phyloP scores from a whole-genome alignment of 1,140 invertebrate species.

The Lucilia sericata region DNA sequence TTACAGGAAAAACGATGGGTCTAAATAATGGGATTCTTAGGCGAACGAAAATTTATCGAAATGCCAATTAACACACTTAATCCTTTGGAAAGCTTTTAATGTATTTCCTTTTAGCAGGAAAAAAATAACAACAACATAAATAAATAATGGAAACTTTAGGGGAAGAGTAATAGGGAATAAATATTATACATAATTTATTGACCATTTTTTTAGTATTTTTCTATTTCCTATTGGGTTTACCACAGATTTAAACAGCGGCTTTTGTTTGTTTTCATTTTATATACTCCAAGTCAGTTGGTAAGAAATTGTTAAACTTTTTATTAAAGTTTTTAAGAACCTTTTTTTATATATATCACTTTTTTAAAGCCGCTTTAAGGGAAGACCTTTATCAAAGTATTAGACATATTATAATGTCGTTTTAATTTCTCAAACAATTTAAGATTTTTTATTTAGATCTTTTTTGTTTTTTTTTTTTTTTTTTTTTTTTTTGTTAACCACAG shows the following conservation, averaged over 20 bases:
- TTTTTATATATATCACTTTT: background rate
- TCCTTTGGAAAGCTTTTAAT: background rate
- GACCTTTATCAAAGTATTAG: background rate
- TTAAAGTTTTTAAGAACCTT: background rate
- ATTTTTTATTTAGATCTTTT: too few relatives aligned
- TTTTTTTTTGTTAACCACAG: background rate
- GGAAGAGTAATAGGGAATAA: too few relatives aligned
- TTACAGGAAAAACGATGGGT: background rate
- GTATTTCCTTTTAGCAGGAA: background rate
- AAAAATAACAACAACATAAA: background rate
- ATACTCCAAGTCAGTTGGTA: background rate
- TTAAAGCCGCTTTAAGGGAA: background rate
- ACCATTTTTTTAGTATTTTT: background rate
- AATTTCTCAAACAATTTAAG: too few relatives aligned
- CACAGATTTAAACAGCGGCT: background rate
- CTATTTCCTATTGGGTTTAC: background rate
- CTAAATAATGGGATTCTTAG: background rate
- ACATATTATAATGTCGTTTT: background rate
- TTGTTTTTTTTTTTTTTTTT: background rate
- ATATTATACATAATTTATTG: background rate
- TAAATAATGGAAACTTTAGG: too few relatives aligned
- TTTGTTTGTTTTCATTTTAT: background rate
- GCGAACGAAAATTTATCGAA: background rate
- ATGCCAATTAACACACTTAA: background rate
- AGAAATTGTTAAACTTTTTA: background rate